Base-by-base conservation (phyloP, 1,140 invertebrate species). In the Anoplophora glabripennis region DNA sequence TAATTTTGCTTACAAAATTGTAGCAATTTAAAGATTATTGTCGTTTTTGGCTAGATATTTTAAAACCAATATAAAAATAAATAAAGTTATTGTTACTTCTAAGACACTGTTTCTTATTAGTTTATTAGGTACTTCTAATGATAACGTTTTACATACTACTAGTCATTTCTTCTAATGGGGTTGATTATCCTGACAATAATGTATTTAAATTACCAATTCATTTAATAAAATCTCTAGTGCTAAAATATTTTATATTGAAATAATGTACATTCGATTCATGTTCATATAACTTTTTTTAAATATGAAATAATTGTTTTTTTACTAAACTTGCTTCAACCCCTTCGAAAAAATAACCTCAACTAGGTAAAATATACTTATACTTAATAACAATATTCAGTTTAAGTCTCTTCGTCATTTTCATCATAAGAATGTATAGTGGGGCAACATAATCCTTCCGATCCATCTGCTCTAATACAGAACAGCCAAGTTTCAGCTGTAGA, bases 381-480 rank as follows among this genome's bases (percentile, higher is more conserved):
- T 5, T 28, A 28, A 28, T 28, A 28, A 28, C 21, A 28, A 28
- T 28, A 28, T 28, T 28, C 21, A 28, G 38, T 42, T 53, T 15
- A 53, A 42, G 14, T 52, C 17, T 72, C 71, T 60, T 85, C 64
- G 42, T 61, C 83, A 17, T 84, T 85, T 51, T 84, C 84, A 45
- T 87, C 86, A 55, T 79, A 81, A 18, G 81, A 77, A 49, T 82
- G 81, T 57, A 83, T 82, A 1, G 88, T 90, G 0, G 89, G 88
- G 74, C 87, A 93, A 72, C 90, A 93, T 38, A 90, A 80, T 0
- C 89, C 87, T 78, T 94, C 91, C 10, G 82, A 83, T 4, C 90
- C 91, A 63, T 94, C 91, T 48, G 86, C 83, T 57, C 85, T 81
- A 62, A 93, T 92, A 70, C 91, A 93, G 78, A 94, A 94, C 0